Base-by-base conservation (phyloP, 2,888 invertebrate genomes). In the Nebria brevicollis region DNA sequence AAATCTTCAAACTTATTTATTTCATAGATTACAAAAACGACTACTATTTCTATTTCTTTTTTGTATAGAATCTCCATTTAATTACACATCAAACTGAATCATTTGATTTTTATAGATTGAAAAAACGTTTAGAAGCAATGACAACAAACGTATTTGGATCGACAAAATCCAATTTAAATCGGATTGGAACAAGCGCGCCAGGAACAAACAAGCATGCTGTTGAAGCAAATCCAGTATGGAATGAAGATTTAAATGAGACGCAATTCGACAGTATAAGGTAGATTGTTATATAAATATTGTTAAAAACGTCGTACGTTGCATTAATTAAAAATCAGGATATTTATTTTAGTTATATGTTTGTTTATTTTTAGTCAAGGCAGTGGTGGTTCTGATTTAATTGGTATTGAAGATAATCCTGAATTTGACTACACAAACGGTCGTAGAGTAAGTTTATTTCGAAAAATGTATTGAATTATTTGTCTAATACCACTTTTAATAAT, bases 171-270 rank as follows among this genome's bases (percentile, higher is more conserved):
- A 92, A 91, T 1, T 88, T 92, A 83, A 93, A 93, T 88, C 90
- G 91, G 84, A 88, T 88, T 13, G 92, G 90, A 85, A 73, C 66
- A 20, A 86, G 87, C 42, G 89, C 90, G 0, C 95, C 95, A 8
- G 93, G 92, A 66, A 94, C 94, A 75, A 95, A 95, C 89, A 92
- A 92, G 84, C 93, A 93, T 88, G 93, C 94, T 0, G 88, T 91
- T 1, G 93, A 94, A 86, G 93, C 94, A 75, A 94, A 94, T 89
- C 94, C 94, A 1, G 92, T 94, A 34, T 94, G 92, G 90, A 93
- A 92, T 85, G 91, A 91, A 82, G 88, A 89, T 81, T 85, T 90
- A 70, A 90, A 89, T 75, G 88, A 89, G 90, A 90, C 0, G 90
- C 92, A 83, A 70, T 90, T 91, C 82, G 93, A 93, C 83, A 88